Evolutionary conservation across 37 sponge, comb jelly and placozoan species (phyloP), one percentile per base, ranked within the genome.

Genomic region (Oopsacas minuta): DNA sequence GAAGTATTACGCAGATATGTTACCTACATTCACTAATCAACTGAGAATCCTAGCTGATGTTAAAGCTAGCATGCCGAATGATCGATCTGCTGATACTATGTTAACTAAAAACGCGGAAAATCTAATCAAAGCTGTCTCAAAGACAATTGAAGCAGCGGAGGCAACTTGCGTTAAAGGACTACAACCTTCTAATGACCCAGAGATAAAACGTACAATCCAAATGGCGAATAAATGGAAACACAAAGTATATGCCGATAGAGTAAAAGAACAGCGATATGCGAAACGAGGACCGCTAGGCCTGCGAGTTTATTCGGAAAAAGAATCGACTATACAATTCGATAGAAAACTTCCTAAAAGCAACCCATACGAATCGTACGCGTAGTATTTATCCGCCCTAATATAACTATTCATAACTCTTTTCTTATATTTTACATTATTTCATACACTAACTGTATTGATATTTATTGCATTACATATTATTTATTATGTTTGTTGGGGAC

Each of bases 51-150:
- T 94, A 35, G 90, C 93, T 0, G 87, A 91, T 15, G 95, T 94
- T 28, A 94, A 94, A 85, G 89, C 90, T 25, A 85, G 91, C 23
- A 89, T 91, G 5, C 95, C 91, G 22, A 84, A 85, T 81, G 93
- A 94, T 38, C 82, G 83, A 23, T 92, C 93, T 1, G 94, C 93
- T 53, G 91, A 93, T 36, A 82, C 90, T 32, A 91, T 91, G 90
- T 84, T 95, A 23, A 90, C 88, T 25, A 93, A 93, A 86, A 95
- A 95, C 86, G 90, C 94, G 38, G 86, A 91, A 52, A 95, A 95
- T 52, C 85, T 95, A 81, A 93, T 93, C 90, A 85, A 91, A 61
- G 92, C 90, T 81, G 94, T 95, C 38, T 88, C 86, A 53, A 91
- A 90, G 83, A 87, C 92, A 36, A 87, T 93, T 23, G 81, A 87